Base-by-base conservation (phyloP, 1,140 invertebrate genomes). In the Macrosteles quadrilineatus region DNA sequence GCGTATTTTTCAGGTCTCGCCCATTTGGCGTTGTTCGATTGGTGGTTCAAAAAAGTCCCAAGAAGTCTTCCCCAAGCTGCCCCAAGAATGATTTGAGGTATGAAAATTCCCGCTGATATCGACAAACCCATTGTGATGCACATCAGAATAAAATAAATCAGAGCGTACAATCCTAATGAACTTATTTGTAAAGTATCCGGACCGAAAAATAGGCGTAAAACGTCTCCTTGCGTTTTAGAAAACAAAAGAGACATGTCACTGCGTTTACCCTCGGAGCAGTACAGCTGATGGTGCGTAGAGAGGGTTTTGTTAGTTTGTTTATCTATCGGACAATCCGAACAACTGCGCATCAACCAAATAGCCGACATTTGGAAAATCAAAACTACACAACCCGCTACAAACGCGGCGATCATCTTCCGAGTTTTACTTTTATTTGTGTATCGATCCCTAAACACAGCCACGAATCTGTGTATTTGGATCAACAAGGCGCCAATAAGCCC, bases 171-270 rank as follows among this genome's bases (percentile, higher is more conserved):
- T 1, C 86, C 77, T 27, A 99, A 77, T 0, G 96, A 17, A 84
- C 73, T 14, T 6, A 25, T 11, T 9, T 59, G 21, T 59, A 59
- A 6, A n/a, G 11, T 29, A 59, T 23, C 55, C 27, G 55, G 12
- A 6, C 21, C 12, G 55, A 59, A 59, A 14, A 59, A 21, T 6
- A 23, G 1, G 6, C 23, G 55, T 29, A 98, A 93, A 50, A 91
- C 95, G 27, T 91, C 91, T 82, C 99, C 97, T 0, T 97, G 96
- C 1, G 95, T 98, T 85, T 97, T 94, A 78, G 99, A 97, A 91
- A 97, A 98, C 25, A 99, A 86, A 43, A 91, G 88, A 2, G 94
- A 94, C 32, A 95, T 87, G 0, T 91, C 90, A 81, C 91, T 98
- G 79, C 96, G 98, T 80, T 97, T 85, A 4, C 95, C 95, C 78